Evolutionary conservation across 2,797 vertebrate genomes (phyloP).

Genomic region (Emydoidea blandingii): DNA sequence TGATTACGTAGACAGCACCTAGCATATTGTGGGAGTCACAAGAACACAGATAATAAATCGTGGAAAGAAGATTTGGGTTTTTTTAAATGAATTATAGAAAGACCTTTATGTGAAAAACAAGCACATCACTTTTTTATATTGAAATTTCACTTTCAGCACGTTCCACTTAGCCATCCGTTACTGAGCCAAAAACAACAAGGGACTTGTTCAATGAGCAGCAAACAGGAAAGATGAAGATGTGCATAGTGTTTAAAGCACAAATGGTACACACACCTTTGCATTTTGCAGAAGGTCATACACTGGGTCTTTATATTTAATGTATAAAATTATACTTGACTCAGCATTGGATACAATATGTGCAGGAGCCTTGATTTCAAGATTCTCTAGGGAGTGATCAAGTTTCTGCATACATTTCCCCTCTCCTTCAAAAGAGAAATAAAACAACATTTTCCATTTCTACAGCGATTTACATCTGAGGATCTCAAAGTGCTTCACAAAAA

Average conservation of each 20-base stretch:
- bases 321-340: slow-evolving; percentile 58
- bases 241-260: slow-evolving; percentile 38
- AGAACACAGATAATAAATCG: background rate
- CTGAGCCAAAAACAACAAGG: slow-evolving; percentile 26
- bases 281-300: slow-evolving; percentile 28
- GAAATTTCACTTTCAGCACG: background rate
- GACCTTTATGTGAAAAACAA: background rate
- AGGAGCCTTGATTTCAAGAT: slow-evolving; percentile 42
- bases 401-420: background rate
- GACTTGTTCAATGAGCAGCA: slow-evolving; percentile 19
- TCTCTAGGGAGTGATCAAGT: background rate
- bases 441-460: slow-evolving; percentile 32
- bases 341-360: background rate
- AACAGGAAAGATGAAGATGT: slow-evolving; percentile 37
- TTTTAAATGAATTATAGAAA: background rate
- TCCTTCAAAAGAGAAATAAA: slow-evolving; percentile 59
- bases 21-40: background rate
- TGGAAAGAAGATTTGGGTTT: background rate
- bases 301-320: slow-evolving; percentile 54
- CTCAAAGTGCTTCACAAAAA: background rate
- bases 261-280: slow-evolving; percentile 19
- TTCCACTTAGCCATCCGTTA: slow-evolving; percentile 9
- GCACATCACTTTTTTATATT: background rate
- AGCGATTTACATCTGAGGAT: slow-evolving; percentile 29
- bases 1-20: background rate